A percentile compares a stretch with the other conserved stretches of the same genome.
These are phyloP conservation scores for Arothron firmamentum DNA, from an alignment of 2,113 vertebrate species.

Conservation along the genomic window DNA sequence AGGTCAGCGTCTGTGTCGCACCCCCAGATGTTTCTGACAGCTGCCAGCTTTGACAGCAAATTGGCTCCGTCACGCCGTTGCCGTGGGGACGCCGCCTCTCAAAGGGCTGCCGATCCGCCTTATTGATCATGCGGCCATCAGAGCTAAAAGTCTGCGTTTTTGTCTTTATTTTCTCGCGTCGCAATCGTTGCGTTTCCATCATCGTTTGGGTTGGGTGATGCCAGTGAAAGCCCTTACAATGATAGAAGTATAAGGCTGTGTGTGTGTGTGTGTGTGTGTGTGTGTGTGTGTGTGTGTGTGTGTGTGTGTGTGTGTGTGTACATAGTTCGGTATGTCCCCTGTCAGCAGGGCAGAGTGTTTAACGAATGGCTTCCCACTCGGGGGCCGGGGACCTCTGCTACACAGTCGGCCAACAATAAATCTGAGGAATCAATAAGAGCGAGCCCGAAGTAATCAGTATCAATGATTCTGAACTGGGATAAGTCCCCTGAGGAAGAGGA, in stretches of 20 bases:
- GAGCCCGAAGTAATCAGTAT: slow-evolving; percentile 72
- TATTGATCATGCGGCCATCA: slow-evolving; percentile 9
- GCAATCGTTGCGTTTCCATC: no score
- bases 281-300: slow-evolving; percentile 1
- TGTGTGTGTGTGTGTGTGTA: slow-evolving; percentile 5
- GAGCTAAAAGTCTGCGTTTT: not conserved
- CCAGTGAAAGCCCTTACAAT: no score
- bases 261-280: slow-evolving; percentile 3
- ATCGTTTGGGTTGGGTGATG: no score
- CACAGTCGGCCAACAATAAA: slow-evolving; percentile 67
- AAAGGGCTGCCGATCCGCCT: not conserved
- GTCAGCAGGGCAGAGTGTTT: slow-evolving; percentile 61
- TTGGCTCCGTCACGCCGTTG: not conserved
- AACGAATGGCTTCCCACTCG: slow-evolving; percentile 69
- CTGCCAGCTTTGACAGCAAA: no score
- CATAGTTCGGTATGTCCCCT: slow-evolving; percentile 14
- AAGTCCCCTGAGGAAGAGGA: slow-evolving; percentile 56
- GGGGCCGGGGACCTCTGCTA: slow-evolving; percentile 54
- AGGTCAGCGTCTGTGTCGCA: no score
- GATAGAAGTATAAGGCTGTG: not conserved
- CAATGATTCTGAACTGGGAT: slow-evolving; percentile 74
- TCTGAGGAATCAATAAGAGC: slow-evolving; percentile 76
- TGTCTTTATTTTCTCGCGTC: not conserved
- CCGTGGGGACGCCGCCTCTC: not conserved
- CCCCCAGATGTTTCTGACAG: no score